phyloP scores from a whole-genome alignment of 2,888 invertebrate species.

The Drosophila falleni region DNA sequence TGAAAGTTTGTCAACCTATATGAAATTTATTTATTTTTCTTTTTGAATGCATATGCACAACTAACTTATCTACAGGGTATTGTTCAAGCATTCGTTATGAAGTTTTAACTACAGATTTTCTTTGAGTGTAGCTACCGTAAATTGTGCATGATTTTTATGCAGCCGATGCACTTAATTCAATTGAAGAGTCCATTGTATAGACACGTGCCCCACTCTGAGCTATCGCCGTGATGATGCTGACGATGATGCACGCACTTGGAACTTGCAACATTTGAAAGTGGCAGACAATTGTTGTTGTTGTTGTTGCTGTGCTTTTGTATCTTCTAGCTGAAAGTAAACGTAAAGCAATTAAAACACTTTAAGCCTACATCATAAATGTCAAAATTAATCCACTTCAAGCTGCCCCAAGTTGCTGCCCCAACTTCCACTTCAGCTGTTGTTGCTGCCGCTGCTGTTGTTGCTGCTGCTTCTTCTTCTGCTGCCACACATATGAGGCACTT shows the following conservation, averaged over 20 bases:
- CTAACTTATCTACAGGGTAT: neutral
- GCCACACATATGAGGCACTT: constrained; percentile 39
- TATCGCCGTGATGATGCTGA: constrained; percentile 11
- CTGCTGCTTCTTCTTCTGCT: constrained; percentile 15
- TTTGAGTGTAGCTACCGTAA: neutral
- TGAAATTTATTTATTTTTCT: no score
- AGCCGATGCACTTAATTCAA: constrained; percentile 68
- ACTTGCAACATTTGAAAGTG: constrained; percentile 17
- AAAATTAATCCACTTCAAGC: constrained; percentile 77
- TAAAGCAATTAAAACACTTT: constrained; percentile 76
- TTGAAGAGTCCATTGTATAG: constrained; percentile 47
- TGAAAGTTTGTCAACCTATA: no score
- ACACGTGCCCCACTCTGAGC: constrained; percentile 50
- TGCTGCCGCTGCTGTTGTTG: constrained; percentile 21
- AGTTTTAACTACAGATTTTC: neutral
- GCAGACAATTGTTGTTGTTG: constrained; percentile 9
- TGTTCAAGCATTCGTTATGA: neutral
- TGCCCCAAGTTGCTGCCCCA: constrained; percentile 44
- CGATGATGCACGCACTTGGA: constrained; percentile 23
- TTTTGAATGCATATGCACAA: no score
- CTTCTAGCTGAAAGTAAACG: constrained; percentile 16
- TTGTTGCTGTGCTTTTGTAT: neutral
- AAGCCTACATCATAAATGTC: constrained; percentile 75
- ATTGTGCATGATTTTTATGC: constrained; percentile 70
- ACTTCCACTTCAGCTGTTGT: constrained; percentile 19